Evolutionary conservation across 2,113 vertebrate species (phyloP), one percentile per base, ranked within the genome.

Genomic region (Syrmaticus mikado): DNA sequence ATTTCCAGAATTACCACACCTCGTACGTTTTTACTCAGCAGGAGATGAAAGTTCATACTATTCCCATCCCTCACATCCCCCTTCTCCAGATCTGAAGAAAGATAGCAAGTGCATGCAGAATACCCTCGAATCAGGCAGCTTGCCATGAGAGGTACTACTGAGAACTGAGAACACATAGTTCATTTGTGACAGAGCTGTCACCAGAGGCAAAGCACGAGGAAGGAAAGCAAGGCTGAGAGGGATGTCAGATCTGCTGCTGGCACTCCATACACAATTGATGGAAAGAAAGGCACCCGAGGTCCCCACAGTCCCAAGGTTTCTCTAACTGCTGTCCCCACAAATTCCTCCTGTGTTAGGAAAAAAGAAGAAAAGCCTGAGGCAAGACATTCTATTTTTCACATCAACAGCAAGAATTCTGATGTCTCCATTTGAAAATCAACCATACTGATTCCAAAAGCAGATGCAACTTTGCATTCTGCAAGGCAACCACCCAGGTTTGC

Each of bases 61-160:
- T 14, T 13, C 28, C 19, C 8, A 10, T 34, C 53, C 83, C 68
- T 58, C 45, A 40, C 74, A 13, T 60, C 75, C 66, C 55, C 36
- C 57, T 61, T 68, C 88, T 64, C 68, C 72, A 53, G 48, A 82
- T 36, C 8, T 61, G 64, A 64, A 34, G 55, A 58, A 79, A 57
- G 11, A 62, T 8, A 1, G 0, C 12, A 38, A 81, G 66, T 5
- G 40, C 13, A 52, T 4, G 10, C 27, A 57, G 28, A 75, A 21
- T 1, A 6, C 6, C 20, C 6, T 5, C 0, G 0, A 52, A 45
- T 27, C 30, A 20, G 8, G 2, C 1, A 2, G 38, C 25, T 45
- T 65, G n/a, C 2, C 0, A 0, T 2, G 22, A 48, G 43, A 4
- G 43, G 53, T 86, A 28, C 18, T 36, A 24, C 24, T 3, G 4